A percentile compares a stretch with the other conserved stretches of the same genome.
Conservation (phyloP, 2,888 invertebrate genomes). For the Aphidoletes aphidimyza region DNA sequence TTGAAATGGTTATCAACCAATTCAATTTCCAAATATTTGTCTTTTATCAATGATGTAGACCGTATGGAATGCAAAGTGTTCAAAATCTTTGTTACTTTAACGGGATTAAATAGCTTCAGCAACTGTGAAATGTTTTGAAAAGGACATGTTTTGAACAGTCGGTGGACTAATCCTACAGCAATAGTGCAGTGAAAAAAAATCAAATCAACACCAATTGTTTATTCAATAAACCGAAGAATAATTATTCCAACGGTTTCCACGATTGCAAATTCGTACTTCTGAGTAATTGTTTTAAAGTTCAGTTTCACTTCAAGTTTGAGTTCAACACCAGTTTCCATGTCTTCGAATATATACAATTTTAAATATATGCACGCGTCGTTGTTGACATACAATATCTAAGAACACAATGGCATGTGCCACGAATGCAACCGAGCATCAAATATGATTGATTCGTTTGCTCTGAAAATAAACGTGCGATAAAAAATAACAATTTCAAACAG, state of each 20-base stretch:
- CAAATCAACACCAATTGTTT: neutral
- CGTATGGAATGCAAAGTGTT: no score
- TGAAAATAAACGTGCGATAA: neutral
- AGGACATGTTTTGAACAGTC: no score
- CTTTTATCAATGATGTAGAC: no score
- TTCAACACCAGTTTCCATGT: neutral
- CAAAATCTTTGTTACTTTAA: no score
- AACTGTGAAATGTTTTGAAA: no score
- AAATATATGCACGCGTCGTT: slow-evolving; percentile 9
- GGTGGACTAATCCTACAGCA: no score
- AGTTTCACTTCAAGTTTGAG: no score
- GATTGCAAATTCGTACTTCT: neutral
- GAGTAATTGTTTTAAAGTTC: neutral
- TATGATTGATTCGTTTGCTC: slow-evolving; percentile 23
- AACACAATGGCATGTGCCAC: slow-evolving; percentile 4
- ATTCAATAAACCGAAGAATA: neutral
- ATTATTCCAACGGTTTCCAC: neutral
- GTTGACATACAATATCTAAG: slow-evolving; percentile 13
- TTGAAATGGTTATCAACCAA: no score
- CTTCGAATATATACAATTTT: neutral
- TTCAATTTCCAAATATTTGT: no score
- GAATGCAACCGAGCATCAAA: neutral
- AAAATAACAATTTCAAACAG: neutral
- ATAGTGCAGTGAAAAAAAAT: no score
- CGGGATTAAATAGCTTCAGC: no score